Percentiles rank a stretch among this genome's conserved stretches.
phyloP scores from a whole-genome alignment of 2,797 vertebrate genomes.

The Typhlichthys eigenmanni region DNA sequence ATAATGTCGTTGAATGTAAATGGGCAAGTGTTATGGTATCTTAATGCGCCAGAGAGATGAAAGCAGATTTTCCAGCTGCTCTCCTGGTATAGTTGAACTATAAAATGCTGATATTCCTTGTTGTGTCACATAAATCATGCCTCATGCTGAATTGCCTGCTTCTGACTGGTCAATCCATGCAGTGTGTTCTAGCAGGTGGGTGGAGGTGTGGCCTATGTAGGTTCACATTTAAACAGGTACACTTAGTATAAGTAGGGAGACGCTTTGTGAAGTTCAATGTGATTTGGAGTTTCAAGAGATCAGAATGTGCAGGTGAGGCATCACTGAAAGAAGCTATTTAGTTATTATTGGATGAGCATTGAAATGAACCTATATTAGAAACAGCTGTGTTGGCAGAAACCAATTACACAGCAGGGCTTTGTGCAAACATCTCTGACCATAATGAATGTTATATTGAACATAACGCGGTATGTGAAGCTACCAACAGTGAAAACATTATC shows the following conservation, averaged over 20 bases:
- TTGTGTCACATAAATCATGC: conserved; percentile 14
- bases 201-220: conserved; percentile 39
- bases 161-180: conserved; percentile 13
- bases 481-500: no score
- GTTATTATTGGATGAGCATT: no score
- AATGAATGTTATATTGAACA: no score
- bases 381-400: not conserved
- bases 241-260: not conserved
- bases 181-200: conserved; percentile 37
- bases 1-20: not conserved
- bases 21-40: conserved; percentile 1
- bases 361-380: not conserved
- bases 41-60: conserved; percentile 29
- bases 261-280: conserved; percentile 9
- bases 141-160: not conserved
- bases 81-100: conserved; percentile 22
- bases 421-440: no score
- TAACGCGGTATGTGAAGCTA: no score
- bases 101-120: conserved; percentile 5
- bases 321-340: not conserved
- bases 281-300: not conserved
- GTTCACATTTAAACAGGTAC: not conserved
- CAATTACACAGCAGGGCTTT: no score
- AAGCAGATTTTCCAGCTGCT: conserved; percentile 35
- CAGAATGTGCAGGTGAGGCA: conserved; percentile 47